Conservation (phyloP, 2,888 invertebrate genomes). For the Drosophila testacea region DNA sequence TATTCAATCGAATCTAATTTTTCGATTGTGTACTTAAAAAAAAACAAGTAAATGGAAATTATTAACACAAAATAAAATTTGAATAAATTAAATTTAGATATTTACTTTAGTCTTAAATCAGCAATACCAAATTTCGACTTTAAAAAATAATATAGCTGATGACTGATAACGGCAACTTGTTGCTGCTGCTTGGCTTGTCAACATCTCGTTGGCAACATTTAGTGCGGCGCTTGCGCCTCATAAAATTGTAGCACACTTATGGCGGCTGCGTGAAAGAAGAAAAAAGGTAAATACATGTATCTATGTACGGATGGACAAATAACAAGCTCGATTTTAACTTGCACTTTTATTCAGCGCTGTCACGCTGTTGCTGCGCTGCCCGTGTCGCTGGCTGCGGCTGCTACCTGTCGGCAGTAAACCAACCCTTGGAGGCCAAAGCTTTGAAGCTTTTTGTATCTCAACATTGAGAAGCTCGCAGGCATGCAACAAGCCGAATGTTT, state of each 20-base stretch:
- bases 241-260: slow-evolving; percentile 57
- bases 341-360: slow-evolving; percentile 47
- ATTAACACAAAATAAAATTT: too few relatives aligned
- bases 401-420: slow-evolving; percentile 42
- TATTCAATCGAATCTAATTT: too few relatives aligned
- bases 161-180: slow-evolving; percentile 43
- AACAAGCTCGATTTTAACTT: slow-evolving; percentile 40
- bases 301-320: slow-evolving; percentile 7
- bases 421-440: slow-evolving; percentile 56
- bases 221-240: slow-evolving; percentile 64
- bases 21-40: too few relatives aligned
- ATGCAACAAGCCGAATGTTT: slow-evolving; percentile 70
- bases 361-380: slow-evolving; percentile 6
- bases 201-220: slow-evolving; percentile 42
- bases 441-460: slow-evolving; percentile 70
- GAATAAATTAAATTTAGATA: too few relatives aligned
- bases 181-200: slow-evolving; percentile 37
- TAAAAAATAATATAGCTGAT: not conserved
- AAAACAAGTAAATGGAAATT: too few relatives aligned
- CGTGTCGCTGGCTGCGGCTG: not conserved
- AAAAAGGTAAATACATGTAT: slow-evolving; percentile 14
- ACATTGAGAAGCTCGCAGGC: slow-evolving; percentile 68
- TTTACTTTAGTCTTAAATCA: too few relatives aligned
- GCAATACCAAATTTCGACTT: not conserved
- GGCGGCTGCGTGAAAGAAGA: slow-evolving; percentile 35